Evolutionary conservation across 2,113 vertebrate genomes (phyloP).

Genomic region (Diadophis punctatus): DNA sequence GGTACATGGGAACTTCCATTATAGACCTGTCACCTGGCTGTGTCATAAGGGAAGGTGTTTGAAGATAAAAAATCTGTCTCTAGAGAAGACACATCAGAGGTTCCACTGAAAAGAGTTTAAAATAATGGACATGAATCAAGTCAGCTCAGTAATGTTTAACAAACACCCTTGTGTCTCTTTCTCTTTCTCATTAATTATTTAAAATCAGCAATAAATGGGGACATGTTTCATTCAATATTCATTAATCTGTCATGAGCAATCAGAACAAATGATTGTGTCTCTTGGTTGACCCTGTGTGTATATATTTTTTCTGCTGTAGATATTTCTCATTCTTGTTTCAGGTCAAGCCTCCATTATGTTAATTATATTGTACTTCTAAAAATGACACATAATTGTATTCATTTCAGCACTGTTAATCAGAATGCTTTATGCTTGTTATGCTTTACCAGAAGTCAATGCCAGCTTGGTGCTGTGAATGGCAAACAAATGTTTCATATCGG

Average conservation of each 20-base stretch:
- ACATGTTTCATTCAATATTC: not conserved
- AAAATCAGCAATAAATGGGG: not conserved
- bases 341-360: not conserved
- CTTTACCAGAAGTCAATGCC: not conserved
- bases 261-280: not conserved
- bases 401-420: slow-evolving; percentile 1
- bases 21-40: not conserved
- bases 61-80: not conserved
- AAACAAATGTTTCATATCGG: not conserved
- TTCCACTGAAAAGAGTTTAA: not conserved
- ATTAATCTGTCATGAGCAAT: not conserved
- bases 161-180: not conserved
- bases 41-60: not conserved
- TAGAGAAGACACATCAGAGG: not conserved
- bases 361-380: not conserved
- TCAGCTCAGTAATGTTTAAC: not conserved
- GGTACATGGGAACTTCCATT: not conserved
- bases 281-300: not conserved
- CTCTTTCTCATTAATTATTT: not conserved
- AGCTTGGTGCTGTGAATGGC: not conserved
- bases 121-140: not conserved
- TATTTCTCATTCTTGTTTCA: not conserved
- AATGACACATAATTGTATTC: not conserved
- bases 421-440: not conserved
- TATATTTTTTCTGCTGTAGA: not conserved